Base-by-base conservation (phyloP, 2,888 invertebrate genomes). In the Caradrina clavipalpis region DNA sequence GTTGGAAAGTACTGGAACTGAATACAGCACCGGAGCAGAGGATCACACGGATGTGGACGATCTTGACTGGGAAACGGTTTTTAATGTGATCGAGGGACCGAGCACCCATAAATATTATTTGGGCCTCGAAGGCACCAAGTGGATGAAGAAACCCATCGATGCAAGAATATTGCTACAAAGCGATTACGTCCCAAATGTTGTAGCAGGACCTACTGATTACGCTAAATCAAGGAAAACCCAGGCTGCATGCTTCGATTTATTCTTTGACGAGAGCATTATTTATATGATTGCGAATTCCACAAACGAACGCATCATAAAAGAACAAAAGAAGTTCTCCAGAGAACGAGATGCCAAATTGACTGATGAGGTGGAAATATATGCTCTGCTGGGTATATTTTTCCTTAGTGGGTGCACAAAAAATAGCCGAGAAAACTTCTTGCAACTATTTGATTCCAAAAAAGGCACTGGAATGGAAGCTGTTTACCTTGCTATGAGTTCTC, bases 401-500 rank as follows among this genome's bases (percentile, higher is more conserved):
- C 55, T 80, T 17, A 68, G 73, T 57, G 73, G 77, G 31, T 66
- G 68, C 50, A 21, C 53, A 2, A 76, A 80, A 73, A 60, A 60
- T 7, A 69, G 73, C 55, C 49, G 19, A 60, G 60, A 63, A 22
- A 69, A 79, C 35, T 79, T 79, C 17, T 73, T 79, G 49, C 72
- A 73, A 69, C 51, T 79, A 54, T 78, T 80, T 42, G 80, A 79
- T 49, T 10, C 66, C 11, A 71, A 68, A 66, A 75, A 42, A 51
- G 72, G 76, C 6, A 78, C 51, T 58, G 78, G 80, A 19, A 80
- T 78, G 67, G 78, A 78, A 73, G 78, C 78, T 31, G 35, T 78
- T 53, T 80, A 80, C 39, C 59, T 78, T 0, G 50, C 76, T 26
- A 78, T 78, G 78, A 69, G 53, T 60, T 39, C 79, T 50, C 65